Evolutionary conservation across 1,140 invertebrate species (phyloP), one percentile per base, ranked within the genome.

Genomic region (Drosophila bipectinata): DNA sequence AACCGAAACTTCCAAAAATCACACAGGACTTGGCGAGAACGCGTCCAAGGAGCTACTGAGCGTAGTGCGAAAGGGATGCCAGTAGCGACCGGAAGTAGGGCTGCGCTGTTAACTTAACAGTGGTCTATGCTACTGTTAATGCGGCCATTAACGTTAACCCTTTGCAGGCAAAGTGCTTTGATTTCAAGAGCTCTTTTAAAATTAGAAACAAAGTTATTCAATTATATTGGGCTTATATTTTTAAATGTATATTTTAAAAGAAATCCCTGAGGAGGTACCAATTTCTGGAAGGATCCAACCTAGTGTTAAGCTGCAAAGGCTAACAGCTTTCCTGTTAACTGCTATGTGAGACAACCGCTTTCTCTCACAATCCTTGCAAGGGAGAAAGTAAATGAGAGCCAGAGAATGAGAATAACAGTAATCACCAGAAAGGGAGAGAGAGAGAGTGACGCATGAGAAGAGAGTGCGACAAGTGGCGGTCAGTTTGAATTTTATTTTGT

Each of bases 381-480:
- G n/a, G 15, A 66, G 48, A 28, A 14, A 15, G 14, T n/a, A 8
- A 24, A 4, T 1, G 30, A 32, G n/a, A 41, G 37, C 12, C 37
- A 14, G 24, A 47, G 14, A n/a, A 6, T 45, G 14, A 24, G 12
- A 49, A 24, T 32, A 10, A 32, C 8, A 21, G 41, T n/a, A 28
- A 3, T 4, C 10, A 21, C 2, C 2, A 21, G 6, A n/a, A 0
- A 39, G 3, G 26, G 28, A 57, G 48, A 54, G 66, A 54, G 66
- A 30, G 49, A 45, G 8, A 63, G 53, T 14, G 32, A 56, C 45
- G 52, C 26, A 51, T 45, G 28, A 37, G 37, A 18, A 15, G 56
- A 49, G 53, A 72, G 48, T 10, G 66, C 66, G 69, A 69, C 66
- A 72, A 72, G 68, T 60, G 68, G 68, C 68, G 68, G 68, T 63